These are phyloP conservation scores for Streptopelia turtur DNA, from an alignment of 2,797 vertebrate genomes.

Conservation along the genomic window DNA sequence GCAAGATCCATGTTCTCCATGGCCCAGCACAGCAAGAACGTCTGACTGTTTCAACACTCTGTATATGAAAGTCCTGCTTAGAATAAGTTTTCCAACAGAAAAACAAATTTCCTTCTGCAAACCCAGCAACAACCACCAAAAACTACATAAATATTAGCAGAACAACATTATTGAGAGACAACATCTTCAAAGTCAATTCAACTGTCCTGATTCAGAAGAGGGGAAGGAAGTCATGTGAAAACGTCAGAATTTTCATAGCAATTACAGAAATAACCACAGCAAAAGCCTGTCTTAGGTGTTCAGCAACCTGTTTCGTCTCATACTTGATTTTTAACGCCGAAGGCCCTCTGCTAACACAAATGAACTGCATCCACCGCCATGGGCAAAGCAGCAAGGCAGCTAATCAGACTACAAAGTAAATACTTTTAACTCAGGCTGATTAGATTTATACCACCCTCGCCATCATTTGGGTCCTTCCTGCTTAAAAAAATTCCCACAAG, in stretches of 20 bases:
- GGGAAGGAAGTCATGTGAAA: neutral
- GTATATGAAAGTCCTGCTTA: neutral
- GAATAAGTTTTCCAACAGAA: neutral
- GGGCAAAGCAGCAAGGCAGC: neutral
- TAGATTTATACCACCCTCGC: neutral
- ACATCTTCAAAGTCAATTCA: neutral
- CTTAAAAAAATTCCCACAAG: neutral
- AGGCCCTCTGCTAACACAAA: neutral
- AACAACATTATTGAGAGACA: accelerated
- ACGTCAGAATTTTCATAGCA: neutral
- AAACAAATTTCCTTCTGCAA: neutral
- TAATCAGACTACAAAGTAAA: neutral
- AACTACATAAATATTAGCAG: neutral
- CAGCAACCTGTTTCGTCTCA: neutral
- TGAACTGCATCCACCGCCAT: neutral
- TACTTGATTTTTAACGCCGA: accelerated
- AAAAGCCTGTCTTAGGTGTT: neutral
- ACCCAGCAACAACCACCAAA: neutral
- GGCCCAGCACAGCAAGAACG: neutral
- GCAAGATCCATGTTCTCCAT: neutral
- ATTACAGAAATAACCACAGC: neutral
- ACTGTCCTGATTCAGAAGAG: accelerated
- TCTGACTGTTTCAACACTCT: neutral
- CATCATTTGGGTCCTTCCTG: neutral
- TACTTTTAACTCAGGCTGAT: neutral